Base-by-base conservation (phyloP, 2,888 invertebrate genomes). In the Meteorus cinctellus region DNA sequence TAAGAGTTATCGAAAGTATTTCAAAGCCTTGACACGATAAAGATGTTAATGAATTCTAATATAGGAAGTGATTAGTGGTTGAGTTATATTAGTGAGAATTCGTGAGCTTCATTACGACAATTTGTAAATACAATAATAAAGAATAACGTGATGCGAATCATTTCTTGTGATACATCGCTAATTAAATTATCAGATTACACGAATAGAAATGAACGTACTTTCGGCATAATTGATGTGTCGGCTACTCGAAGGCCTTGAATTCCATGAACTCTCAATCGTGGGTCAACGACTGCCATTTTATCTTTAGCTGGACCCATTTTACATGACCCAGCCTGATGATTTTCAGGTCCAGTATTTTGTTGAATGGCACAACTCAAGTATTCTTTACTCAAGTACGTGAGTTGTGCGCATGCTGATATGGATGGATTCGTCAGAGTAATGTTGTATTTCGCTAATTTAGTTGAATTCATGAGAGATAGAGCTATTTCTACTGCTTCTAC, bases 271-370 rank as follows among this genome's bases (percentile, higher is more conserved):
- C 88, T 91, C 0, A 96, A 90, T 86, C 93, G 92, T 77, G 93
- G 91, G 87, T 95, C 93, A 0, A 96, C 95, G 0, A 96, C 96
- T 0, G 95, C 94, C 91, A 93, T 91, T 0, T 92, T 93, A 87
- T 96, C 96, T 0, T 90, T 90, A 0, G 87, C 82, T 0, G 95
- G 94, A 0, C 96, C 96, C 95, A 96, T 96, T 91, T 95, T 96
- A 86, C 95, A 95, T 0, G 95, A 94, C 10, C 96, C 96, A 0
- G 93, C 94, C 88, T 96, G 96, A 87, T 96, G 96, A 87, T 96
- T 96, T 89, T 96, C 96, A 0, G 96, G 94, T 0, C 94, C 95
- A 0, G 96, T 96, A 73, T 94, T 91, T 75, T 93, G 92, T 77
- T 91, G 91, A 0, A 95, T 92, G 0, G 95, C 92, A 84, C 96